Evolutionary conservation across 1,140 invertebrate genomes (phyloP).

Genomic region (Cylas formicarius): DNA sequence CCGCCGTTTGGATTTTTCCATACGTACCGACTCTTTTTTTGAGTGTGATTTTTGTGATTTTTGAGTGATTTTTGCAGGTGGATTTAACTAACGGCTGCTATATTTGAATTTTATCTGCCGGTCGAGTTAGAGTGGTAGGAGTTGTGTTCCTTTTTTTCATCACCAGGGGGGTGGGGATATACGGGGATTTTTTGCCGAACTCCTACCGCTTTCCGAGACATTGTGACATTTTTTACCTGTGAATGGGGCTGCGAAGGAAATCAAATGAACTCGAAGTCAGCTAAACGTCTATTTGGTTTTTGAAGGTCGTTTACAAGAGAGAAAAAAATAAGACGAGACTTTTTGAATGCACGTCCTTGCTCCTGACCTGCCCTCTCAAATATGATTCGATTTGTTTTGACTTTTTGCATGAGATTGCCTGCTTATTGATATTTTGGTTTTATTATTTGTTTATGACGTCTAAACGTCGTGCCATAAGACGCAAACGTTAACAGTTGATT

Average conservation of each 20-base stretch:
- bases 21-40: slow-evolving; percentile 16
- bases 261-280: neutral
- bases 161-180: slow-evolving; percentile 8
- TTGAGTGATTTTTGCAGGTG: slow-evolving; percentile 24
- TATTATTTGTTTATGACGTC: slow-evolving; percentile 39
- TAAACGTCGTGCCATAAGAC: slow-evolving; percentile 6
- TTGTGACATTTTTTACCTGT: slow-evolving; percentile 66
- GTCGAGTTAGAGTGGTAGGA: slow-evolving; percentile 1
- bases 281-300: slow-evolving; percentile 50
- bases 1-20: slow-evolving; percentile 26
- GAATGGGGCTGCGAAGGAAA: slow-evolving; percentile 53
- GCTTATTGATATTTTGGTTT: slow-evolving; percentile 45
- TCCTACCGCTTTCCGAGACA: slow-evolving; percentile 29
- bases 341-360: slow-evolving; percentile 43
- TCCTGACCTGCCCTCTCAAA: slow-evolving; percentile 36
- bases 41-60: slow-evolving; percentile 24
- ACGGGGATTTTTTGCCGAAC: slow-evolving; percentile 10
- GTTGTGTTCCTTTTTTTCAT: slow-evolving; percentile 12
- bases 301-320: slow-evolving; percentile 48
- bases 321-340: slow-evolving; percentile 34
- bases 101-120: slow-evolving; percentile 11
- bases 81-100: too few relatives aligned
- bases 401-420: slow-evolving; percentile 51
- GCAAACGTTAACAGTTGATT: too few relatives aligned
- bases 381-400: slow-evolving; percentile 39